phyloP scores from a whole-genome alignment of 2,113 vertebrate genomes.

The Hyperopisus bebe region DNA sequence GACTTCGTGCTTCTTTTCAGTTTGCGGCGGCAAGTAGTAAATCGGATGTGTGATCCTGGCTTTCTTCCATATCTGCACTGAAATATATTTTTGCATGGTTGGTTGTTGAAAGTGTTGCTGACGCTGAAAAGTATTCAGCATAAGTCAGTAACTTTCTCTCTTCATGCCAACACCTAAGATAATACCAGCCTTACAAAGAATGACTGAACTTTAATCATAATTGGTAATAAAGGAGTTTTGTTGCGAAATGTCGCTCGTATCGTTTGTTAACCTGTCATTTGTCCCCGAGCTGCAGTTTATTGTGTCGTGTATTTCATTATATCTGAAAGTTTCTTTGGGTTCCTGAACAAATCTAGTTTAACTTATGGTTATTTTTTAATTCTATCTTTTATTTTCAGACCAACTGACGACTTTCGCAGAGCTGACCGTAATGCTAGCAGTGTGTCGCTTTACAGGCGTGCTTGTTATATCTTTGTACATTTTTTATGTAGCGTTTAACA shows the following conservation, averaged over 20 bases:
- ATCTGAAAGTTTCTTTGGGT: background rate
- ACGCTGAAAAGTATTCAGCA: background rate
- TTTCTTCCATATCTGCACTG: background rate
- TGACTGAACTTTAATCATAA: background rate
- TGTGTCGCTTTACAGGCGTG: background rate
- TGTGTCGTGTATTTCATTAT: background rate
- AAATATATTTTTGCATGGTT: background rate
- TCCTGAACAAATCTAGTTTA: background rate
- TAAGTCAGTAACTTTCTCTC: background rate
- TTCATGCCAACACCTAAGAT: background rate
- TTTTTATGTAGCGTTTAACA: background rate
- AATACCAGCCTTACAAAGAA: background rate
- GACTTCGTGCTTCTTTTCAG: background rate
- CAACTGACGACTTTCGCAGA: background rate
- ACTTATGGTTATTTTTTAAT: background rate
- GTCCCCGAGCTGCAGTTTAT: background rate
- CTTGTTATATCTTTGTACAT: background rate
- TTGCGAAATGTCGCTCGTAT: background rate
- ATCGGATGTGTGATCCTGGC: background rate
- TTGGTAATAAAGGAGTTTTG: background rate
- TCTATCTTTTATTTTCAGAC: background rate
- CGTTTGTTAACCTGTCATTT: background rate
- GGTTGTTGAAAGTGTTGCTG: background rate
- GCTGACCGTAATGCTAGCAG: background rate
- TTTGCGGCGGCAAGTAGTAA: background rate